Percentiles rank a stretch among this genome's conserved stretches.
Evolutionary conservation across 2,888 invertebrate genomes (phyloP).

Genomic region (Epinotia brunnichana): DNA sequence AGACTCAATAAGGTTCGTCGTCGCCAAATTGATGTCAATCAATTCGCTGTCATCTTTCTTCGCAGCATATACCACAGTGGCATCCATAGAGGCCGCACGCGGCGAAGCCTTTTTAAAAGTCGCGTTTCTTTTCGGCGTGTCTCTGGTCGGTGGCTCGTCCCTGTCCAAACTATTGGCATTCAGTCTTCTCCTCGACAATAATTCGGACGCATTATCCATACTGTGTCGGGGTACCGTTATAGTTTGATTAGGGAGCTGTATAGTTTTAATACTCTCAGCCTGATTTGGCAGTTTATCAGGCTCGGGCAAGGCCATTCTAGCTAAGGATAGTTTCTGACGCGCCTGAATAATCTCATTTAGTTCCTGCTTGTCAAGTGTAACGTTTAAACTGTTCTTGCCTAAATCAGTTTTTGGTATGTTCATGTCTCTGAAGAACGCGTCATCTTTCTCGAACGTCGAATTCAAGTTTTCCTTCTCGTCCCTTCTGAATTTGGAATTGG

Average conservation of each 20-base stretch:
- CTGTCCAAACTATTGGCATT: constrained; percentile 60
- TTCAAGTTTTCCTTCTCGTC: constrained; percentile 75
- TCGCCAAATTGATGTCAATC: constrained; percentile 79
- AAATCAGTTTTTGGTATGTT: constrained; percentile 64
- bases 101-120: constrained; percentile 74
- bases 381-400: constrained; percentile 68
- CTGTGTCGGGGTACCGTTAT: constrained; percentile 74
- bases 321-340: constrained; percentile 74
- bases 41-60: constrained; percentile 68
- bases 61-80: constrained; percentile 69
- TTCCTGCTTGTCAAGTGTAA: constrained; percentile 76
- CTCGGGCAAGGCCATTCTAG: constrained; percentile 74
- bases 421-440: constrained; percentile 76
- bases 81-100: constrained; percentile 64
- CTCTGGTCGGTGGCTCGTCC: constrained; percentile 65
- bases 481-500: constrained; percentile 70
- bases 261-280: constrained; percentile 67
- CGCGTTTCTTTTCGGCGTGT: constrained; percentile 70
- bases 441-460: constrained; percentile 69
- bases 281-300: constrained; percentile 64
- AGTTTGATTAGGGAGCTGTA: constrained; percentile 75
- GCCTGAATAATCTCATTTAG: constrained; percentile 79
- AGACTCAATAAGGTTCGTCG: constrained; percentile 70
- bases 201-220: constrained; percentile 76
- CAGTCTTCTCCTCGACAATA: constrained; percentile 71